These are phyloP conservation scores for Eumacrocentrus americanus DNA, from an alignment of 2,888 invertebrate genomes.

Conservation along the genomic window DNA sequence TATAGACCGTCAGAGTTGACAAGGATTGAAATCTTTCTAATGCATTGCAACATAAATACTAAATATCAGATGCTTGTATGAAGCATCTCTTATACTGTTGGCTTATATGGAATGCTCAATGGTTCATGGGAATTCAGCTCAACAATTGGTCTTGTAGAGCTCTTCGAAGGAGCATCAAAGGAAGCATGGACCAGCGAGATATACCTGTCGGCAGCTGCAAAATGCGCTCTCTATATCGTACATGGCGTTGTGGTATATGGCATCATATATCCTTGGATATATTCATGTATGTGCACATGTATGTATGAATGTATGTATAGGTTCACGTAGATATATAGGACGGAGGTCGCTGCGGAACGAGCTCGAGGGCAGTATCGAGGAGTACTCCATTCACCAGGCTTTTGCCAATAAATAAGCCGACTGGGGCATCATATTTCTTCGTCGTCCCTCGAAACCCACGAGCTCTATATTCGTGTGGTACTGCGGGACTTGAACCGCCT, in stretches of 20 bases:
- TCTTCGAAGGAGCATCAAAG: not conserved
- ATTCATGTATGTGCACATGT: not conserved
- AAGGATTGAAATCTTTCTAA: conserved; percentile 7
- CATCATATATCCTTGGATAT: not conserved
- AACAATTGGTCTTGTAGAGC: not conserved
- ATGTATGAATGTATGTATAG: not conserved
- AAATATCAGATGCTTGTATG: too few relatives aligned
- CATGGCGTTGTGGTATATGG: not conserved
- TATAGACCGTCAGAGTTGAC: conserved; percentile 22
- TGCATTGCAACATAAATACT: too few relatives aligned
- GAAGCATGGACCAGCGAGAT: not conserved
- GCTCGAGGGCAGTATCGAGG: conserved; percentile 20
- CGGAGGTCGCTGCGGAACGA: conserved; percentile 21
- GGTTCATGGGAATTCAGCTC: not conserved
- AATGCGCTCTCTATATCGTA: conserved; percentile 1
- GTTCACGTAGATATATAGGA: conserved; percentile 3
- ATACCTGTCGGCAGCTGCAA: not conserved
- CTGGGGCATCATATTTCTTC: conserved; percentile 50
- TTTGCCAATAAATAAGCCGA: conserved; percentile 50
- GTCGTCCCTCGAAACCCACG: conserved; percentile 34
- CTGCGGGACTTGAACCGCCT: conserved; percentile 13
- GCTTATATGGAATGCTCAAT: not conserved
- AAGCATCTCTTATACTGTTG: too few relatives aligned
- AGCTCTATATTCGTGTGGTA: conserved; percentile 8
- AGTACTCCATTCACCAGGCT: conserved; percentile 37